Evolutionary conservation across 1,140 invertebrate genomes (phyloP), one percentile per base, ranked within the genome.

Genomic region (Aporrectodea caliginosa): DNA sequence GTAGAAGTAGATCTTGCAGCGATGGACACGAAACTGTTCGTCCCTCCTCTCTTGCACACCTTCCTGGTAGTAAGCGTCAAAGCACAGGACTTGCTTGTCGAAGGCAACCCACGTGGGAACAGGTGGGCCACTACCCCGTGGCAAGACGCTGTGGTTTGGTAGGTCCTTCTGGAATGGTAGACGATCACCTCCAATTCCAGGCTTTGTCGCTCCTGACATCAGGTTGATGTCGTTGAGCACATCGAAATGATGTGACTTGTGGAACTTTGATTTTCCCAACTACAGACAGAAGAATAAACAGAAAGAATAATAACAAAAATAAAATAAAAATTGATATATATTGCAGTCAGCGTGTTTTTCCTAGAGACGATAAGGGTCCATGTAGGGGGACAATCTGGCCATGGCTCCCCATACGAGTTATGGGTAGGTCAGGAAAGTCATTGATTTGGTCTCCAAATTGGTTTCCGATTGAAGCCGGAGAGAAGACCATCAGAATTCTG

Each of bases 81-180:
- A 89, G 68, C 83, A 85, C 14, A 88, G 81, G 16, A 88, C 86
- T 75, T 96, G 91, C 88, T 94, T 93, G 85, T 96, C 94, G 87
- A 93, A 95, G 69, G 92, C 91, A 35, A 96, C 89, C 95, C 95
- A 97, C 0, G 93, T 88, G 0, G 94, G 94, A 68, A 93, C 83
- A 82, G 90, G 92, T 0, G 90, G 89, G 0, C 90, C 91, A 83
- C 93, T 91, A 77, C 43, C 43, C 22, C 43, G 73, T 1, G 88
- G 87, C 78, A 85, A 85, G 2, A 82, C 78, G 58, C 84, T 86
- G 74, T 84, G 86, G 78, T 82, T 83, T 29, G 85, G 83, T 83
- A 83, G 85, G 1, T 85, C 31, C 69, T 86, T 85, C 81, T 88
- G 87, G 2, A 86, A 87, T 71, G 85, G 81, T 6, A 88, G 79